A percentile compares a stretch with the other conserved stretches of the same genome.
These are phyloP conservation scores for Toxostoma redivivum DNA, from an alignment of 2,113 vertebrate genomes.

Conservation along the genomic window DNA sequence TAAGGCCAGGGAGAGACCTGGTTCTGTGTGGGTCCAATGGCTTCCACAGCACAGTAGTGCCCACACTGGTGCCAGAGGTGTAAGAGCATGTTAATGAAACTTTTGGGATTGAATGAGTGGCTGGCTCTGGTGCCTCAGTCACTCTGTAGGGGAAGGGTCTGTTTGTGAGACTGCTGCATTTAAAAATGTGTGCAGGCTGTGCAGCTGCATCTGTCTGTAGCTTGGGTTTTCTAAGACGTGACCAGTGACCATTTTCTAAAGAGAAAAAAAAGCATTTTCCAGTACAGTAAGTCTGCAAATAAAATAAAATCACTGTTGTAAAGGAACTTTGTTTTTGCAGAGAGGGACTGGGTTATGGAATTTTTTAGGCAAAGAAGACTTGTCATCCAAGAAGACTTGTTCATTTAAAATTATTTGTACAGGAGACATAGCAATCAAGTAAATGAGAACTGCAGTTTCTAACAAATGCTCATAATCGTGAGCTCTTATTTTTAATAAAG, in stretches of 20 bases:
- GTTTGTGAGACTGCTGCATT: background rate
- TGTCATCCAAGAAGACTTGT: background rate
- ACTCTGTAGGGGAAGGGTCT: background rate
- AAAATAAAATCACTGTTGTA: background rate
- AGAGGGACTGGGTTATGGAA: background rate
- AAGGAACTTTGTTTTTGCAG: background rate
- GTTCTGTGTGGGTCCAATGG: background rate
- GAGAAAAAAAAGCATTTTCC: background rate
- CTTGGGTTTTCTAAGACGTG: background rate
- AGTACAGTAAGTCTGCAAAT: background rate
- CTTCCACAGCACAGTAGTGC: background rate
- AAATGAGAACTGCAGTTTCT: background rate
- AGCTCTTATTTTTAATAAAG: background rate
- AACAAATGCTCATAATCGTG: background rate
- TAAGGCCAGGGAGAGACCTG: background rate
- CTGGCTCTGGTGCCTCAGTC: background rate
- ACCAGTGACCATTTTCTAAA: background rate
- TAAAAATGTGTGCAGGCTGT: background rate
- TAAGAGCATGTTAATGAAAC: background rate
- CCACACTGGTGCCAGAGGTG: background rate
- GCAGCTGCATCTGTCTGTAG: background rate
- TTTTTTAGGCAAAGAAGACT: background rate
- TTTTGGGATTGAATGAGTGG: background rate
- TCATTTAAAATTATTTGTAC: background rate
- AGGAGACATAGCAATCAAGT: background rate